These are phyloP conservation scores for Enteromius argenteus DNA, from an alignment of 2,797 vertebrate species.

Conservation along the genomic window DNA sequence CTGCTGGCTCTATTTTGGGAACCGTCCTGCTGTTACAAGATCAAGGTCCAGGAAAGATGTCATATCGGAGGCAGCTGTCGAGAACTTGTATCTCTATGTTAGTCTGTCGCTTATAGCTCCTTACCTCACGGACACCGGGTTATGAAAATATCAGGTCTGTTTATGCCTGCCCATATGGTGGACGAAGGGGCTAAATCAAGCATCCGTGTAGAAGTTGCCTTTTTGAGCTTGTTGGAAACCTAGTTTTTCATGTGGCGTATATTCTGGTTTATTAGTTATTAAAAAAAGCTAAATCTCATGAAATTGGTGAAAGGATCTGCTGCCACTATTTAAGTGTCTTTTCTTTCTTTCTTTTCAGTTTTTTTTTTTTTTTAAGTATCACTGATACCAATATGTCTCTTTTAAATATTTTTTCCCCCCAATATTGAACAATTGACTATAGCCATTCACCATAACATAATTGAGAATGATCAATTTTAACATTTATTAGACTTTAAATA, in stretches of 20 bases:
- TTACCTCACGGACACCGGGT: slow-evolving; percentile 79
- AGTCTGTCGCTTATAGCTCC: slow-evolving; percentile 72
- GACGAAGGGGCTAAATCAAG: slow-evolving; percentile 65
- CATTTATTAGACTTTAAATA: no score
- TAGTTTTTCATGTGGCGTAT: neutral
- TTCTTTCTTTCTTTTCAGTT: neutral
- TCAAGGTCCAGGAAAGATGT: slow-evolving; percentile 65
- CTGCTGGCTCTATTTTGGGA: slow-evolving; percentile 65
- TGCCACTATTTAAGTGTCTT: no score
- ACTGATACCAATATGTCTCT: no score
- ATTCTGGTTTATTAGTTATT: neutral
- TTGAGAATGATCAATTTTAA: no score
- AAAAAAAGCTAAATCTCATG: neutral
- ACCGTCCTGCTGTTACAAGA: slow-evolving; percentile 58
- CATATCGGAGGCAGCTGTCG: slow-evolving; percentile 77
- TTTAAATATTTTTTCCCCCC: no score
- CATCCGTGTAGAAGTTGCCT: slow-evolving; percentile 54
- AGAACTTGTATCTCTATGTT: slow-evolving; percentile 55
- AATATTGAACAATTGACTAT: no score
- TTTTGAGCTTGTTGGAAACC: slow-evolving; percentile 23
- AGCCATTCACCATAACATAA: no score
- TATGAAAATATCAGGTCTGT: slow-evolving; percentile 81
- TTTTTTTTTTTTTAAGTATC: no score
- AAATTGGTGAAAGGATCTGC: neutral
- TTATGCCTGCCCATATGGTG: slow-evolving; percentile 63